Base-by-base conservation (phyloP, 2,888 invertebrate species). In the Patella pellucida region DNA sequence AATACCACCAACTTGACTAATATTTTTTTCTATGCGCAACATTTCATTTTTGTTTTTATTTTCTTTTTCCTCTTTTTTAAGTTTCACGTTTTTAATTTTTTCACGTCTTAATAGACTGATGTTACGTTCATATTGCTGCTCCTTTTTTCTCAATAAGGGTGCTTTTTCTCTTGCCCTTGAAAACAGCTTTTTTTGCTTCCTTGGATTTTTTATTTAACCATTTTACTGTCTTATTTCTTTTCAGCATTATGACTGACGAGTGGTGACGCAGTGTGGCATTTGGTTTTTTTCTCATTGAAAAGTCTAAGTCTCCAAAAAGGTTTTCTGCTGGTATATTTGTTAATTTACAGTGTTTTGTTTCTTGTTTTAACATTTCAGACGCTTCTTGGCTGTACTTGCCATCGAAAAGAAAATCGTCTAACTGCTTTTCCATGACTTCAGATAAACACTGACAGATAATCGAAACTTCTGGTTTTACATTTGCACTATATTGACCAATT, bases 281-380 rank as follows among this genome's bases (percentile, higher is more conserved):
- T 15, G n/a, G 69, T 69, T 69, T 69, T 16, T 31, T 16, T 15
- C 31, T 69, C n/a, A 69, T 69, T 27, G 19, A 16, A 69, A 15
- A 69, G 23, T 69, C 69, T 1, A 69, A 69, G 23, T 69, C 69
- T 16, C 69, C 69, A 69, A 69, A 69, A 5, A 23, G 23, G 12
- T 69, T 69, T 23, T 69, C 69, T 11, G 69, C 69, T 23, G 16
- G 69, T 16, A 69, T 69, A 23, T 69, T 69, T 69, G 69, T 69
- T 69, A 69, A 11, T 69, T 69, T 69, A 19, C n/a, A 19, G 23
- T 69, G 69, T 15, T 16, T 19, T 16, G 69, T n/a, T n/a, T n/a
- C n/a, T n/a, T n/a, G n/a, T 69, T 69, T 69, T 7, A 69, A 23
- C 31, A 27, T 31, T 19, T 19, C 69, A 69, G n/a, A 19, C 23